phyloP scores from a whole-genome alignment of 2,797 vertebrate genomes.

The Pangasius djambal region DNA sequence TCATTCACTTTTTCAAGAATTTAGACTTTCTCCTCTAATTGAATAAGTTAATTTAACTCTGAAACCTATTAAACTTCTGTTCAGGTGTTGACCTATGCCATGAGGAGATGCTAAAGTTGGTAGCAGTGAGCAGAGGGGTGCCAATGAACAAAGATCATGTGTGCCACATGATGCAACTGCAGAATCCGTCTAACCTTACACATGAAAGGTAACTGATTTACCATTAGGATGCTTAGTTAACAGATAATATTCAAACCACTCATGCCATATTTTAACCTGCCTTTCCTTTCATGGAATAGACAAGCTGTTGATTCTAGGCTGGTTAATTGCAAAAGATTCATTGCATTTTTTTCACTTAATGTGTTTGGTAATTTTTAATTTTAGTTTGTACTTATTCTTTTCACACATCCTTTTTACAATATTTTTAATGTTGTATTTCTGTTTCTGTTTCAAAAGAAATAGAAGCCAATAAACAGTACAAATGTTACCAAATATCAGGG shows the following conservation, averaged over 20 bases:
- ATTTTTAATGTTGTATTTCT: neutral
- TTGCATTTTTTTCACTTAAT: too few relatives aligned
- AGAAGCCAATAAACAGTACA: neutral
- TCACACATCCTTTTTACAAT: neutral
- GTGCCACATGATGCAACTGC: conserved; percentile 36
- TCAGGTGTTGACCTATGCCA: conserved; percentile 42
- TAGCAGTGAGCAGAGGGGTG: conserved; percentile 27
- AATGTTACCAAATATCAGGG: neutral
- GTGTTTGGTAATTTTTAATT: neutral
- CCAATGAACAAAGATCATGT: neutral
- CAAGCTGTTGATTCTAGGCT: neutral
- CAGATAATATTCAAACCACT: neutral
- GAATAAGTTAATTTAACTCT: neutral
- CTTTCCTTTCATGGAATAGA: too few relatives aligned
- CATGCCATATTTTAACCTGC: neutral
- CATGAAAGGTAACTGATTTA: conserved; percentile 36
- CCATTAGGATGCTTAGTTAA: neutral
- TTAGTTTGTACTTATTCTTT: neutral
- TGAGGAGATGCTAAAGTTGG: conserved; percentile 23
- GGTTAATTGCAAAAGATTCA: too few relatives aligned
- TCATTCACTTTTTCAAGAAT: neutral
- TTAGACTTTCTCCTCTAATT: neutral
- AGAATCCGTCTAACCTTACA: conserved; percentile 33
- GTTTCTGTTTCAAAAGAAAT: neutral
- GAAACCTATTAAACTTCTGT: neutral